Conservation (phyloP, 2,113 vertebrate genomes). For the Rhinichthys klamathensis region DNA sequence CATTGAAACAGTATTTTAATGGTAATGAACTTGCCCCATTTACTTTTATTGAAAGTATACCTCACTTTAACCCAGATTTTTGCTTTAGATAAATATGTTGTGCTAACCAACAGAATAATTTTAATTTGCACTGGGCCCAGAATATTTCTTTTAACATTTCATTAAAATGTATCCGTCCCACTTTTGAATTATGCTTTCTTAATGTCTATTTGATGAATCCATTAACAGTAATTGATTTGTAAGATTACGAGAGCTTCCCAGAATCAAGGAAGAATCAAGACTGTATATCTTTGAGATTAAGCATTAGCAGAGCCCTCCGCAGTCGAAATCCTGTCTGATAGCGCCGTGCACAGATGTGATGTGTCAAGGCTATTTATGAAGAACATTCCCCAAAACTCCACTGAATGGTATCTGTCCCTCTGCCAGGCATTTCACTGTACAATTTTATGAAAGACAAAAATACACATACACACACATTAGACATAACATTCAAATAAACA, state of each 20-base stretch:
- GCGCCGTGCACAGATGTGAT: constrained; percentile 71
- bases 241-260: constrained; percentile 3
- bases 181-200: neutral
- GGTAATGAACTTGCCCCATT: neutral
- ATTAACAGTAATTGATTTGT: neutral
- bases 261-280: constrained; percentile 51
- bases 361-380: constrained; percentile 80
- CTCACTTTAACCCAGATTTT: neutral
- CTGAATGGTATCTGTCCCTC: constrained; percentile 70
- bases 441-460: constrained; percentile 73
- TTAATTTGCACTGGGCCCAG: neutral
- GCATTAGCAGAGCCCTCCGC: constrained; percentile 46
- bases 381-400: constrained; percentile 73
- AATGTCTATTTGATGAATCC: neutral
- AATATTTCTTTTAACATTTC: neutral
- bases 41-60: neutral
- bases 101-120: neutral
- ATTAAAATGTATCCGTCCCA: neutral
- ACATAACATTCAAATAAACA: constrained; percentile 77
- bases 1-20: neutral
- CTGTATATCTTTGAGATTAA: constrained; percentile 61
- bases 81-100: neutral
- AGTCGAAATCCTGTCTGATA: constrained; percentile 54
- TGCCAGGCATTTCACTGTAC: constrained; percentile 63
- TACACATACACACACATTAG: constrained; percentile 49